Evolutionary conservation across 2,113 vertebrate genomes (phyloP), one percentile per base, ranked within the genome.

Genomic region (Antennarius striatus): DNA sequence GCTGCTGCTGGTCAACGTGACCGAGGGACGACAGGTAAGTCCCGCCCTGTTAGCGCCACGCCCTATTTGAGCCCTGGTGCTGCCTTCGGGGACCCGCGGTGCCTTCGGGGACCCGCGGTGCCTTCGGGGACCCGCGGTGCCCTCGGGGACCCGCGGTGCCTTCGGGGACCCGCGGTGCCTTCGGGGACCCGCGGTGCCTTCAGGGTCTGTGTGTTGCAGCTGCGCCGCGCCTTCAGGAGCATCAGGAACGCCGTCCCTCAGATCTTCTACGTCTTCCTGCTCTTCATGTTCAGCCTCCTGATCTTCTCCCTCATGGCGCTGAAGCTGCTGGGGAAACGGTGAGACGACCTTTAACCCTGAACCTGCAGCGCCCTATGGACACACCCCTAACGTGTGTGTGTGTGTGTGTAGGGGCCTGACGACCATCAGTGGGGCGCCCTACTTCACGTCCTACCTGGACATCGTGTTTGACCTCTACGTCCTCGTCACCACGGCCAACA

Each of bases 261-360:
- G 85, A 94, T 98, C 89, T 89, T 93, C 53, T 95, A 93, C 0
- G 95, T 99, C 58, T 96, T 97, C 86, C 83, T 97, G 72, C 88
- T 98, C 82, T 97, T 98, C 78, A 94, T 97, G 81, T 97, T 99
- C 90, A 98, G 94, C 52, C 73, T 98, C 68, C 92, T 97, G 15
- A 92, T 97, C 53, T 98, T 97, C 85, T 97, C 96, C 52, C 95
- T 99, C 43, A 95, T 98, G 96, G 96, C 94, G 45, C 70, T 96
- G 77, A 98, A 98, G 77, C 91, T 99, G 32, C 93, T 98, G 55
- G 92, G 94, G 12, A 94, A 94, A 80, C 93, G 96, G 96, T 96
- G 76, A 76, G 88, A 43, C 7, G 1, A 0, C 30, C 1, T 15
- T 5, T 13, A 7, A 15, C 14, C n/a, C 9, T 3, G 12, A 45